Evolutionary conservation across 1,140 invertebrate genomes (phyloP).

Genomic region (Leptopilina boulardi): DNA sequence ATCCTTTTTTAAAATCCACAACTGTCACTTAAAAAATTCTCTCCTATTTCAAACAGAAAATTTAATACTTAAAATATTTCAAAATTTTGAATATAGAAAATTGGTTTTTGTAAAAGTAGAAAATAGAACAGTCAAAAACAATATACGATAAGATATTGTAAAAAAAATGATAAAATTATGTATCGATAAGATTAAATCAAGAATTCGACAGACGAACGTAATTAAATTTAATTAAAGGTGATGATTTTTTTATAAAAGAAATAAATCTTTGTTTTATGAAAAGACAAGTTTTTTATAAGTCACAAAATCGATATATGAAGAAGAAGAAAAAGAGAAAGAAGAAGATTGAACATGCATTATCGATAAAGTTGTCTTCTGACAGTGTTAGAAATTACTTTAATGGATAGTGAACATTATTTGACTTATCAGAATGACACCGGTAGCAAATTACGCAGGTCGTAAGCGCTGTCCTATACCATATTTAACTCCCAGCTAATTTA

Average conservation of each 20-base stretch:
- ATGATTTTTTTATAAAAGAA: not conserved
- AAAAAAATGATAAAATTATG: slow-evolving; percentile 46
- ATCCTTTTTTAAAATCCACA: too few relatives aligned
- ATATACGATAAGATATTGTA: slow-evolving; percentile 70
- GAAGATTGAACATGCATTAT: not conserved
- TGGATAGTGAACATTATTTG: slow-evolving; percentile 19
- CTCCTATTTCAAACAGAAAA: not conserved
- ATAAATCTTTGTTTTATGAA: not conserved
- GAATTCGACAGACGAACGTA: slow-evolving; percentile 51
- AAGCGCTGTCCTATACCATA: not conserved
- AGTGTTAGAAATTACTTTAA: not conserved
- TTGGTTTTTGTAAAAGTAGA: slow-evolving; percentile 28
- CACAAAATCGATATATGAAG: not conserved
- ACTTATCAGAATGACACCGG: slow-evolving; percentile 8
- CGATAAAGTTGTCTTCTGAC: not conserved
- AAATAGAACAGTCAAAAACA: slow-evolving; percentile 72
- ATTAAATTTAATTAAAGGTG: slow-evolving; percentile 52
- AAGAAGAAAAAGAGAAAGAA: not conserved
- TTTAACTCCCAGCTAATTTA: slow-evolving; percentile 4
- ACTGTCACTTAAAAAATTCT: too few relatives aligned
- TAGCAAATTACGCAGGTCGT: not conserved
- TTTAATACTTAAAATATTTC: not conserved
- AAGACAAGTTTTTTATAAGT: not conserved
- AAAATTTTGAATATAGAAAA: not conserved
- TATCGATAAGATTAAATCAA: slow-evolving; percentile 70